Evolutionary conservation across 2,888 invertebrate genomes (phyloP).

Genomic region (Pterostichus niger): DNA sequence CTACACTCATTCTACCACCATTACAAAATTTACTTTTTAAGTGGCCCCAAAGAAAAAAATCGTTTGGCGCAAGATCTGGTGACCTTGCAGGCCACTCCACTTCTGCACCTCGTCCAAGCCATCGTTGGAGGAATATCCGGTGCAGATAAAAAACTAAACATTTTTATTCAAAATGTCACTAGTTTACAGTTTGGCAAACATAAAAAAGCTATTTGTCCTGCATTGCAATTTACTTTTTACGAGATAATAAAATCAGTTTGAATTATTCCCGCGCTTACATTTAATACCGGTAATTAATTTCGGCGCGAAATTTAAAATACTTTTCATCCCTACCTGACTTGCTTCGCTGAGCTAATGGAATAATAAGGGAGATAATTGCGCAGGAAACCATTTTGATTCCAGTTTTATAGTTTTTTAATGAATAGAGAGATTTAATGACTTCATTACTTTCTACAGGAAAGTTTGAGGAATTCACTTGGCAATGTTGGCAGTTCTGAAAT

Average conservation of each 20-base stretch:
- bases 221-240: background rate
- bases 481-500: constrained; percentile 18
- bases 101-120: too few species aligned
- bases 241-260: background rate
- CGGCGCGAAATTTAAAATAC: constrained; percentile 16
- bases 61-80: too few species aligned
- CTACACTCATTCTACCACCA: too few species aligned
- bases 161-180: too few species aligned
- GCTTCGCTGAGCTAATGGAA: background rate
- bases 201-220: background rate
- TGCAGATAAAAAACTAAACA: too few species aligned
- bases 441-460: constrained; percentile 4
- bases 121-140: too few species aligned
- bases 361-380: background rate
- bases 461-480: constrained; percentile 1
- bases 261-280: background rate
- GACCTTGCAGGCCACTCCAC: too few species aligned
- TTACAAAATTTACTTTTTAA: too few species aligned
- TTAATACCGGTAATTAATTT: constrained; percentile 3
- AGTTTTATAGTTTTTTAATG: constrained; percentile 26
- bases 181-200: too few species aligned
- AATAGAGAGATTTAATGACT: constrained; percentile 9
- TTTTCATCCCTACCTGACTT: background rate
- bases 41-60: too few species aligned
- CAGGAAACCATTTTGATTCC: background rate